Percentiles rank a stretch among this genome's conserved stretches.
These are phyloP conservation scores for Pseudorectes ferrugineus DNA, from an alignment of 2,113 vertebrate species.

Conservation along the genomic window DNA sequence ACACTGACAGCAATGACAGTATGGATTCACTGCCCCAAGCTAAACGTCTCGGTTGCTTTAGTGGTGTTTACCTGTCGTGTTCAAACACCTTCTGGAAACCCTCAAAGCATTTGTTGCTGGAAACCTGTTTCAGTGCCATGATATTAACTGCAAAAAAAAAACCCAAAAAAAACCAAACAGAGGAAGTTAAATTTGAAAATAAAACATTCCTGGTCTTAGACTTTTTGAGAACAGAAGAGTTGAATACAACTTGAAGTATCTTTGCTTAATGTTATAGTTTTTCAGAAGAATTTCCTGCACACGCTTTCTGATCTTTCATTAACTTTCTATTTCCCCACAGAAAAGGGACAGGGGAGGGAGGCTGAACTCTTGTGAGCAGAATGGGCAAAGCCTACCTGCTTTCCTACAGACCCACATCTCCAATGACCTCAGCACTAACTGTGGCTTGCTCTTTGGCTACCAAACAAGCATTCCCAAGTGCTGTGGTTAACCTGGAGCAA, in stretches of 20 bases:
- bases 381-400: neutral
- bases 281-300: neutral
- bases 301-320: neutral
- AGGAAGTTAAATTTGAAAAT: neutral
- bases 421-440: neutral
- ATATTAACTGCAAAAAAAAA: neutral
- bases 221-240: neutral
- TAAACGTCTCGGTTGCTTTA: neutral
- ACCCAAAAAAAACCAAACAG: neutral
- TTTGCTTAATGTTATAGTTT: neutral
- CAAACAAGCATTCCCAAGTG: fast-evolving
- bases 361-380: neutral
- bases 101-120: conserved; percentile 88
- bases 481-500: neutral
- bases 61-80: conserved; percentile 85
- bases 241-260: neutral
- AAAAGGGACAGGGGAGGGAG: neutral
- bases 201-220: neutral
- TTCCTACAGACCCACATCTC: neutral
- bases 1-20: neutral
- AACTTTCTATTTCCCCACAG: neutral
- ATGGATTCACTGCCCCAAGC: neutral
- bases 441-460: neutral
- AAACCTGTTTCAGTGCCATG: conserved; percentile 90
- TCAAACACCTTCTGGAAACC: conserved; percentile 98